These are phyloP conservation scores for Onychomys leucogaster DNA, from an alignment of 2,797 vertebrate genomes.

Conservation along the genomic window DNA sequence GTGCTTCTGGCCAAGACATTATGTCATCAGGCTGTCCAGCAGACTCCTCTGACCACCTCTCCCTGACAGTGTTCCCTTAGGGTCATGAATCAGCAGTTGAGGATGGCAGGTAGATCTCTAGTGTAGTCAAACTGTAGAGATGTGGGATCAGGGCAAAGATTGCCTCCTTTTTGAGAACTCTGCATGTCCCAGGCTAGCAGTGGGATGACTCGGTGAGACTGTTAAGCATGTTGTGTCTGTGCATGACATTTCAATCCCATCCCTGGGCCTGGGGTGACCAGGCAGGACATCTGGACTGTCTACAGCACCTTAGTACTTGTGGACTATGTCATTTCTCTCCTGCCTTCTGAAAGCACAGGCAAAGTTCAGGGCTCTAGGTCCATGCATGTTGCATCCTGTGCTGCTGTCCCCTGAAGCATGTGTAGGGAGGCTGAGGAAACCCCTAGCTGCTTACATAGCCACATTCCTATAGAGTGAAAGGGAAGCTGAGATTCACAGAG, in stretches of 20 bases:
- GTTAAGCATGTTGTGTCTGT: not conserved
- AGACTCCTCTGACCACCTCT: not conserved
- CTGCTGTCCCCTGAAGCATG: not conserved
- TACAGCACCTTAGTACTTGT: too few species aligned
- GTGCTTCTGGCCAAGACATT: not conserved
- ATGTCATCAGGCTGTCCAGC: not conserved
- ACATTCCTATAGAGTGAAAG: not conserved
- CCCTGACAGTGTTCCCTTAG: too few species aligned
- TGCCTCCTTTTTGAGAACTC: not conserved
- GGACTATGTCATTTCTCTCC: not conserved
- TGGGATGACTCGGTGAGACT: not conserved
- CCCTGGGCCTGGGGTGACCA: not conserved
- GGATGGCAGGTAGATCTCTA: not conserved
- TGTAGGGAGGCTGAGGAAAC: not conserved
- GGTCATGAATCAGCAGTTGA: not conserved
- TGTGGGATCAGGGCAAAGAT: accelerated
- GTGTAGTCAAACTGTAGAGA: not conserved
- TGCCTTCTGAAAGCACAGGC: not conserved
- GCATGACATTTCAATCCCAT: not conserved
- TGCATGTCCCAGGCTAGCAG: not conserved
- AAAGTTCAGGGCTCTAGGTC: not conserved
- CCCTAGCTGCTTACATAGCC: not conserved
- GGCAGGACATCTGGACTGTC: too few species aligned
- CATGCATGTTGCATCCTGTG: not conserved
- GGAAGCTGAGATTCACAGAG: not conserved